Percentiles rank a stretch among this genome's conserved stretches.
These are phyloP conservation scores for Xiphorhynchus erythropygius DNA, from an alignment of 2,797 vertebrate genomes.

Conservation along the genomic window DNA sequence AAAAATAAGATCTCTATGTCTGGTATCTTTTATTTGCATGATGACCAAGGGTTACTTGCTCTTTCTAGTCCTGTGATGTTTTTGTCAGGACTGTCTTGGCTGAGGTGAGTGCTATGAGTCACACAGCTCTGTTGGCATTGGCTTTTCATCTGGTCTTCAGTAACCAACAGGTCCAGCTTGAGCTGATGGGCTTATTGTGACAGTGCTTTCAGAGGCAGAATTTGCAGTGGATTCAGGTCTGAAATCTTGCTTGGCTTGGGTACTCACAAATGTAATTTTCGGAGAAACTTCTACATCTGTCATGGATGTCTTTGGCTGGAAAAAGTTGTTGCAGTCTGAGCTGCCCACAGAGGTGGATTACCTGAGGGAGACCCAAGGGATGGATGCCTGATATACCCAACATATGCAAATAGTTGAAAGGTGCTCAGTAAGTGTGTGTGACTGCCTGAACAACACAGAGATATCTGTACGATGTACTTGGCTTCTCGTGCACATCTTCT, in stretches of 20 bases:
- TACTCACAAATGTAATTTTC: background rate
- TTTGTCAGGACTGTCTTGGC: background rate
- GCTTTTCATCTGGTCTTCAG: background rate
- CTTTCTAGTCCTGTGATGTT: background rate
- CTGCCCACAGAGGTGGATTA: background rate
- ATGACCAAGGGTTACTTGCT: background rate
- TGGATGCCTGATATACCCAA: background rate
- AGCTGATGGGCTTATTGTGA: background rate
- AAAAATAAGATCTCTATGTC: background rate
- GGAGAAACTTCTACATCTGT: background rate
- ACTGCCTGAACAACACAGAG: background rate
- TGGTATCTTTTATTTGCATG: background rate
- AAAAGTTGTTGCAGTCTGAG: background rate
- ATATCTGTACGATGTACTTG: background rate
- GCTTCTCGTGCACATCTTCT: background rate
- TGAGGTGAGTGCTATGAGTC: background rate
- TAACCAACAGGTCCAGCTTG: background rate
- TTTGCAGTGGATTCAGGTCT: background rate
- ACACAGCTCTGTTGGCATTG: accelerated
- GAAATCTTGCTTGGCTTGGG: background rate
- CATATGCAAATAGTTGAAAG: background rate
- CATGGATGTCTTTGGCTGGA: accelerated
- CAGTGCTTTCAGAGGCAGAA: background rate
- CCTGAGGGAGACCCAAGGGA: background rate
- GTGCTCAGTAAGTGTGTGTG: background rate